These are phyloP conservation scores for Pseudomugil gertrudae DNA, from an alignment of 2,797 vertebrate species.

Conservation along the genomic window DNA sequence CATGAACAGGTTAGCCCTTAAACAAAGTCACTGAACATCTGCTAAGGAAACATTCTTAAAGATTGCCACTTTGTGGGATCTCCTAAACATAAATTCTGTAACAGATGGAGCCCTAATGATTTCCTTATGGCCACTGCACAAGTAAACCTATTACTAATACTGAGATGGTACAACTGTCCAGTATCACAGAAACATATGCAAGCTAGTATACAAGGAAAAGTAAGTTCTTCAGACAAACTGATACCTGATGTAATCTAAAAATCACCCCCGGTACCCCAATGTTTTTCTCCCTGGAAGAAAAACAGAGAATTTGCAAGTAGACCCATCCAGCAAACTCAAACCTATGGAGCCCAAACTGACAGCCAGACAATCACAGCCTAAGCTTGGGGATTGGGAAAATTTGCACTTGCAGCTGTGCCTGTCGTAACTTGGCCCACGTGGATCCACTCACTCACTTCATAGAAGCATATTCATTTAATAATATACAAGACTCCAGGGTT, in stretches of 20 bases:
- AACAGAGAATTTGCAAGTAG: slow-evolving; percentile 32
- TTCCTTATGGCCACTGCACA: slow-evolving; percentile 51
- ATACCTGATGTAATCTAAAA: slow-evolving; percentile 32
- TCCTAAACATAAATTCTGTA: slow-evolving; percentile 35
- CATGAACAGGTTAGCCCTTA: slow-evolving; percentile 56
- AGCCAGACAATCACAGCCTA: slow-evolving; percentile 40
- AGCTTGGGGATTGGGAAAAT: slow-evolving; percentile 40
- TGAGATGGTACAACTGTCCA: background rate
- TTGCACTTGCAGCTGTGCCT: slow-evolving; percentile 58
- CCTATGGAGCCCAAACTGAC: slow-evolving; percentile 17
- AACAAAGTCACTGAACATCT: slow-evolving; percentile 52
- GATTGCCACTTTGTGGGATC: slow-evolving; percentile 20
- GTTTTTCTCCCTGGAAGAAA: slow-evolving; percentile 47
- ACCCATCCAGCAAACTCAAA: slow-evolving; percentile 14
- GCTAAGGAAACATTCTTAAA: slow-evolving; percentile 34
- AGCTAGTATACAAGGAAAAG: slow-evolving; percentile 7
- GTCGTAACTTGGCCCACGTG: slow-evolving; percentile 56
- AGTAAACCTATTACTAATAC: slow-evolving; percentile 10
- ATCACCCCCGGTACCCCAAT: slow-evolving; percentile 24
- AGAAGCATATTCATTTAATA: slow-evolving; percentile 54
- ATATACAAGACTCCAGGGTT: slow-evolving; percentile 43
- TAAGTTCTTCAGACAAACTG: slow-evolving; percentile 18
- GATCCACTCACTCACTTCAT: slow-evolving; percentile 61
- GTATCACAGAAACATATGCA: background rate
- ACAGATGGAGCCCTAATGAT: slow-evolving; percentile 36